phyloP scores from a whole-genome alignment of 2,888 invertebrate species.

The Pristionchus japonicus region DNA sequence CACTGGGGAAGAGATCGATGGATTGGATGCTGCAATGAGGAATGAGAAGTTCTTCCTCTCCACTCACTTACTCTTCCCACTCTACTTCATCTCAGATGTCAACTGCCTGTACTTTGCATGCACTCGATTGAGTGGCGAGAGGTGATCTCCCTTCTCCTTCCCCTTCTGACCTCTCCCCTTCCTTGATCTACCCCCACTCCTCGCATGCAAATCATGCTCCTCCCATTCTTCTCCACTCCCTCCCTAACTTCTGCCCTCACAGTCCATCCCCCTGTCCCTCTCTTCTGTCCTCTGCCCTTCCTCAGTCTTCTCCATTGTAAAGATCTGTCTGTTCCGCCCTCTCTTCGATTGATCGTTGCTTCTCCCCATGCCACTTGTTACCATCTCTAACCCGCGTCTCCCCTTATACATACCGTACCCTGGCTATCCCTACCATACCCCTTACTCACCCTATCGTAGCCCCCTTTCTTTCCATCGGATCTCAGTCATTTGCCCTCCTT shows the following conservation, averaged over 20 bases:
- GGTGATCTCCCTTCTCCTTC: not conserved
- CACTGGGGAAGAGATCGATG: not conserved
- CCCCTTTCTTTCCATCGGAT: not conserved
- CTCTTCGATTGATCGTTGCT: not conserved
- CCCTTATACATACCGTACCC: not conserved
- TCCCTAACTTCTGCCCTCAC: not conserved
- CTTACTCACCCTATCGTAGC: no score
- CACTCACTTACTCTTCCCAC: not conserved
- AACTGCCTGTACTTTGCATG: not conserved
- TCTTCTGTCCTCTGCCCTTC: not conserved
- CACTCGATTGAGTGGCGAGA: not conserved
- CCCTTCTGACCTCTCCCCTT: not conserved
- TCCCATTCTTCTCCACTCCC: not conserved
- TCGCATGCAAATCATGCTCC: not conserved
- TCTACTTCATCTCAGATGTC: not conserved
- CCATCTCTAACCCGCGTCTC: not conserved
- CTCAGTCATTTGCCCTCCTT: not conserved
- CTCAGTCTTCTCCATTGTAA: constrained; percentile 29
- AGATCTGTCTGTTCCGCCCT: constrained; percentile 16
- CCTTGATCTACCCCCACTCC: not conserved
- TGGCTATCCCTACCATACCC: not conserved
- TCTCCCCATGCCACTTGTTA: not conserved
- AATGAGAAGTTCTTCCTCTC: not conserved
- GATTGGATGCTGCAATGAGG: not conserved
- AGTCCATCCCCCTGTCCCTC: not conserved